Evolutionary conservation across 2,113 vertebrate genomes (phyloP).

Genomic region (Gnathonemus echidnorhynchus): DNA sequence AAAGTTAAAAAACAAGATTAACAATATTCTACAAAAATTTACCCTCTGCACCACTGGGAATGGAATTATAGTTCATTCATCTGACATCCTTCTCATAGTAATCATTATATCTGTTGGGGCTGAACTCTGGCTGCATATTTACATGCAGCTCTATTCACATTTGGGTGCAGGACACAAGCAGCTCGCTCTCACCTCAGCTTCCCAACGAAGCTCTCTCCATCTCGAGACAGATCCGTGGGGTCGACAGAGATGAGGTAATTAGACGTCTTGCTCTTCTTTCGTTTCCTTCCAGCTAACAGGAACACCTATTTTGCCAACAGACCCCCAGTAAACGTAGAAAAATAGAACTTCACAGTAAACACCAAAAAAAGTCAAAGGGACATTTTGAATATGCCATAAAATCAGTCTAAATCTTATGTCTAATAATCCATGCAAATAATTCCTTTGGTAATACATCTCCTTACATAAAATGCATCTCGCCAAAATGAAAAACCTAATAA

Average conservation of each 20-base stretch:
- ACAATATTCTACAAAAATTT: background rate
- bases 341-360: background rate
- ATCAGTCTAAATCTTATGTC: background rate
- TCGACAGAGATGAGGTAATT: slow-evolving; percentile 99
- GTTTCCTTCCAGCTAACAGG: slow-evolving; percentile 91
- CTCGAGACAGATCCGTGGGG: slow-evolving; percentile 93
- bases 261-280: slow-evolving; percentile 99
- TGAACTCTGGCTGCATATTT: background rate
- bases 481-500: background rate
- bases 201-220: slow-evolving; percentile 95
- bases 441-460: background rate
- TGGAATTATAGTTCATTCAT: background rate
- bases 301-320: slow-evolving; percentile 67
- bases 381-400: background rate
- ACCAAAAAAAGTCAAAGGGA: background rate
- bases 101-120: background rate
- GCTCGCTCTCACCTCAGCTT: slow-evolving; percentile 76
- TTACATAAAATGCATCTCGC: background rate
- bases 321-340: background rate
- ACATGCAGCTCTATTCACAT: background rate
- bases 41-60: background rate
- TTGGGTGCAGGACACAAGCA: background rate
- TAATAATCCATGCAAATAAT: background rate
- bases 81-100: background rate
- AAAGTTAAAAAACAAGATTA: background rate